phyloP scores from a whole-genome alignment of 2,113 vertebrate species.

The Maccullochella peelii region DNA sequence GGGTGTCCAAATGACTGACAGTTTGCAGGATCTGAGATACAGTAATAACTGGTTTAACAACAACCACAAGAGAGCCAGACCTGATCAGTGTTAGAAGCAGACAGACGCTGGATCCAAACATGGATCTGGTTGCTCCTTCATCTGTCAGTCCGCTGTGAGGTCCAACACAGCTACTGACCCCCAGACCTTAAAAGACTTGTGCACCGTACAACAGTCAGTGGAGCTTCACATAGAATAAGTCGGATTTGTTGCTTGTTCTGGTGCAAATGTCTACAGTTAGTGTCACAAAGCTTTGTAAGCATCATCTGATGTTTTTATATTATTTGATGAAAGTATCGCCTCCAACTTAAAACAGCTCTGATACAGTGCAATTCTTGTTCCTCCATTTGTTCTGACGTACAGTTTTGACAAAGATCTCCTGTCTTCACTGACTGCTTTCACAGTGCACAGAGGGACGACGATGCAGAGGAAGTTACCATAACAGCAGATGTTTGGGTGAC shows the following conservation, averaged over 20 bases:
- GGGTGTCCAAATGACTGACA: neutral
- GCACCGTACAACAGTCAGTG: neutral
- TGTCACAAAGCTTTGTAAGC: conserved; percentile 63
- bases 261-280: conserved; percentile 70
- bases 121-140: conserved; percentile 16
- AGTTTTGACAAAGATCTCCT: conserved; percentile 2
- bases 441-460: neutral
- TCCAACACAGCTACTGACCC: neutral
- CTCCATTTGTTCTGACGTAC: conserved; percentile 25
- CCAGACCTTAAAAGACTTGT: neutral
- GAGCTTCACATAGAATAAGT: neutral
- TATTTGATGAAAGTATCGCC: neutral
- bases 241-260: neutral
- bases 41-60: neutral
- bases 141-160: conserved; percentile 15
- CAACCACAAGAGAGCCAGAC: conserved; percentile 7
- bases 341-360: conserved; percentile 18
- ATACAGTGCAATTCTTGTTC: conserved; percentile 50
- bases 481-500: conserved; percentile 6
- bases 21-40: conserved; percentile 1
- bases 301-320: neutral
- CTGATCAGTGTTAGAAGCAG: neutral
- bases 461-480: neutral
- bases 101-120: conserved; percentile 22
- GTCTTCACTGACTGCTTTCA: conserved; percentile 14